Conservation (phyloP, 1,140 invertebrate genomes). For the Teleopsis dalmanni region DNA sequence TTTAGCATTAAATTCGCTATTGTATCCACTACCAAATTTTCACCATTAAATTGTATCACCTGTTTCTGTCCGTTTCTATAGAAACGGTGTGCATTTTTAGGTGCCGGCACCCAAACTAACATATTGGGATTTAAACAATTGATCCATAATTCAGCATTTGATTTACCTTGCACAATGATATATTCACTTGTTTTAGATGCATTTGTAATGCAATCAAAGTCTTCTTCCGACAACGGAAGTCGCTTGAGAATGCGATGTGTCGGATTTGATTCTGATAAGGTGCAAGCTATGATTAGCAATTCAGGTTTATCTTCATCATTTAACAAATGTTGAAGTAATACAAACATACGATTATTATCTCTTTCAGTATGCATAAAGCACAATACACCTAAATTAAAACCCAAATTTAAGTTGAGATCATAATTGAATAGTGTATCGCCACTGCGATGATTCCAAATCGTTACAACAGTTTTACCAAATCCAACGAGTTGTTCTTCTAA, state of each 20-base stretch:
- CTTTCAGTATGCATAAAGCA: conserved; percentile 32
- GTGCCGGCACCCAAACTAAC: conserved; percentile 24
- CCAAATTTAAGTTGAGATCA: conserved; percentile 27
- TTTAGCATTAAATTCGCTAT: conserved; percentile 33
- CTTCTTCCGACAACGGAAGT: conserved; percentile 21
- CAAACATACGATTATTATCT: conserved; percentile 29
- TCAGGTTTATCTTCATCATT: conserved; percentile 11
- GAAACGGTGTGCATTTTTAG: conserved; percentile 20
- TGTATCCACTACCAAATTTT: conserved; percentile 25
- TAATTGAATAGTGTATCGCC: conserved; percentile 40
- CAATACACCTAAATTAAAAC: conserved; percentile 27
- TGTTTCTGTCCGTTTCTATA: conserved; percentile 28
- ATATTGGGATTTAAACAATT: conserved; percentile 24
- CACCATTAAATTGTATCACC: conserved; percentile 23
- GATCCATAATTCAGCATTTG: conserved; percentile 32
- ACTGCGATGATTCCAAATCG: conserved; percentile 41
- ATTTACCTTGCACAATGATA: conserved; percentile 21
- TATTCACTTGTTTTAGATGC: conserved; percentile 33
- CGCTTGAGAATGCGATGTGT: conserved; percentile 28
- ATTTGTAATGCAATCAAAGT: conserved; percentile 19
- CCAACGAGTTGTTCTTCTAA: conserved; percentile 35
- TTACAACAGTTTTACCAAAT: conserved; percentile 28
- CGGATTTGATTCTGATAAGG: conserved; percentile 28
- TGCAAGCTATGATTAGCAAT: conserved; percentile 31
- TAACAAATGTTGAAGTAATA: conserved; percentile 24